phyloP scores from a whole-genome alignment of 2,888 invertebrate species.

The Prionchulus punctatus region DNA sequence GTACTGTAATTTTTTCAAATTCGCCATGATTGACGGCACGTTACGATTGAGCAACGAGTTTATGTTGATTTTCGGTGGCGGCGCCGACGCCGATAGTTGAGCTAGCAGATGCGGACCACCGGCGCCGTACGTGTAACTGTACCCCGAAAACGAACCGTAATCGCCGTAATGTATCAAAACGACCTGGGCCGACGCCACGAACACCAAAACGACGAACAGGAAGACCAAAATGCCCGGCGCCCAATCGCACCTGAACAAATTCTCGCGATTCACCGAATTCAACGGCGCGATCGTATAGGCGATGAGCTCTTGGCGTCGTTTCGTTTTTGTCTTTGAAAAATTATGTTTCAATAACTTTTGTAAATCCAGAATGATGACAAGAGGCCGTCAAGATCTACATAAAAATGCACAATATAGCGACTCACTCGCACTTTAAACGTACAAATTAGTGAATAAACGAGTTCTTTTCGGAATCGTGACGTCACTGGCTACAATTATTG shows the following conservation, averaged over 20 bases:
- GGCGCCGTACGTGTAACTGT: background rate
- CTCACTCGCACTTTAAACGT: too few species aligned
- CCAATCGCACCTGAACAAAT: background rate
- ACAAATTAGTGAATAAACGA: too few species aligned
- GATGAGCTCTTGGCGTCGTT: too few species aligned
- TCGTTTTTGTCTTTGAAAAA: too few species aligned
- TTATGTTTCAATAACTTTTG: too few species aligned
- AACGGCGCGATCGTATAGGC: background rate
- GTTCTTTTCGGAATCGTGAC: too few species aligned
- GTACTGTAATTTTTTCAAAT: background rate
- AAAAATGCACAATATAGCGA: too few species aligned
- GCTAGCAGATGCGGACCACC: background rate
- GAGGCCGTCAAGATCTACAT: too few species aligned
- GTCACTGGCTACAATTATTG: too few species aligned
- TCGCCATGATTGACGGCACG: constrained; percentile 10
- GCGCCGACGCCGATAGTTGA: background rate
- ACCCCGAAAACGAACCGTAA: background rate
- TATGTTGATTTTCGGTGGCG: constrained; percentile 9
- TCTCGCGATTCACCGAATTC: background rate
- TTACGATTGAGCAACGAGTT: constrained; percentile 7
- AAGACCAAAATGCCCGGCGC: background rate
- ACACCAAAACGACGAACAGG: background rate
- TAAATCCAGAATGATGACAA: too few species aligned
- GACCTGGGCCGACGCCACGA: constrained; percentile 4
- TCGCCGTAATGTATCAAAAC: constrained; percentile 2